Conservation (phyloP, 1,140 invertebrate genomes). For the Bombus impatiens region DNA sequence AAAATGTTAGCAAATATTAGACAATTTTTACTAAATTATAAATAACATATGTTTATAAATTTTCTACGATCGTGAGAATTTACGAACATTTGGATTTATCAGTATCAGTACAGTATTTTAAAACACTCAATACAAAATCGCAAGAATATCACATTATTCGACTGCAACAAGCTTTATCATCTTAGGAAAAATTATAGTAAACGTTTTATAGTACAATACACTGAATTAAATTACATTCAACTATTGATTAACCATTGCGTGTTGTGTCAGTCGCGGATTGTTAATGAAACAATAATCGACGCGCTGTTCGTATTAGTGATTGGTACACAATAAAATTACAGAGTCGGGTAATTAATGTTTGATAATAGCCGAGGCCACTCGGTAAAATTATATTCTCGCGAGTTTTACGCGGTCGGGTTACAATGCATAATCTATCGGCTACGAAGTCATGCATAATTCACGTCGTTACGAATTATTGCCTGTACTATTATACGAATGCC, state of each 20-base stretch:
- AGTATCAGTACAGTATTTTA: too few species aligned
- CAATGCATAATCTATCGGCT: slow-evolving; percentile 50
- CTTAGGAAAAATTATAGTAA: not conserved
- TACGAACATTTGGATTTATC: not conserved
- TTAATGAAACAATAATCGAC: slow-evolving; percentile 67
- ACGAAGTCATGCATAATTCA: slow-evolving; percentile 57
- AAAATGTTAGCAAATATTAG: not conserved
- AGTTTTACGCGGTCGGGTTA: slow-evolving; percentile 55
- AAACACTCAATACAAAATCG: too few species aligned
- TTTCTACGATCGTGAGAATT: not conserved
- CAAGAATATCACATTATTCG: too few species aligned
- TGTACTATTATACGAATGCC: slow-evolving; percentile 36
- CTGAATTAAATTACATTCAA: slow-evolving; percentile 34
- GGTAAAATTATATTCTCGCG: slow-evolving; percentile 63
- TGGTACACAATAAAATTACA: slow-evolving; percentile 56
- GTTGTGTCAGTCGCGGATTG: slow-evolving; percentile 41
- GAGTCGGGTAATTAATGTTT: slow-evolving; percentile 57
- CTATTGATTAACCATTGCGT: slow-evolving; percentile 45
- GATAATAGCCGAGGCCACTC: slow-evolving; percentile 38
- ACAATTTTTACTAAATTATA: not conserved
- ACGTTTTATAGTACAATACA: not conserved
- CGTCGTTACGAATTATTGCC: slow-evolving; percentile 53
- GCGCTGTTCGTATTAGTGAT: slow-evolving; percentile 43
- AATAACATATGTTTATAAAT: not conserved
- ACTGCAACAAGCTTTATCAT: not conserved